A percentile compares a stretch with the other conserved stretches of the same genome.
phyloP scores from a whole-genome alignment of 2,797 vertebrate species.

The Paratrypauchen microcephalus region DNA sequence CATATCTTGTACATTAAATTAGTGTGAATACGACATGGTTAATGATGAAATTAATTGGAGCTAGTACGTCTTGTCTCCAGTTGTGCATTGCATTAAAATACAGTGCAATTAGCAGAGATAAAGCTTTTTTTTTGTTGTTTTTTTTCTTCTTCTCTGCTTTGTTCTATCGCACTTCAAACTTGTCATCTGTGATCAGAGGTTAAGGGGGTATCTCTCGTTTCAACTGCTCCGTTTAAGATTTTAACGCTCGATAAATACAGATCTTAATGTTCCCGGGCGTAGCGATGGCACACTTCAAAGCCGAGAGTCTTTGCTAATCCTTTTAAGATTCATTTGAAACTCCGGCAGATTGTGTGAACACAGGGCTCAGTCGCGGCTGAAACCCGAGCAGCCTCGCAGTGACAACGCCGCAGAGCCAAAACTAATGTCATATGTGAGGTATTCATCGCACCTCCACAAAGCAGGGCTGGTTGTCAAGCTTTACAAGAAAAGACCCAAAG shows the following conservation, averaged over 20 bases:
- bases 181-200: constrained; percentile 23
- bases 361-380: constrained; percentile 17
- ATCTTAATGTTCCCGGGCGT: constrained; percentile 21
- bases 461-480: constrained; percentile 41
- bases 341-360: constrained; percentile 31
- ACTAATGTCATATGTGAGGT: constrained; percentile 34
- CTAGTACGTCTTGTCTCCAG: not conserved
- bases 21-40: not conserved
- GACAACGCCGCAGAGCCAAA: constrained; percentile 15
- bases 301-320: constrained; percentile 24
- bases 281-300: constrained; percentile 30
- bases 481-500: constrained; percentile 23
- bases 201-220: constrained; percentile 2
- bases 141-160: not conserved
- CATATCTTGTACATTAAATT: not conserved
- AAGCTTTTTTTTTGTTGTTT: not conserved
- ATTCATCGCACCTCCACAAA: constrained; percentile 31
- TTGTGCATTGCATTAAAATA: not conserved
- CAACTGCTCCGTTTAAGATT: constrained; percentile 11
- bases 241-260: constrained; percentile 26
- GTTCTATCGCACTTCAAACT: constrained; percentile 1
- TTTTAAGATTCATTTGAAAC: constrained; percentile 29
- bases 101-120: not conserved
- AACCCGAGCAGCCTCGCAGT: constrained; percentile 29
- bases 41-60: not conserved